Base-by-base conservation (phyloP, 2,797 vertebrate species). In the Apogon hyalosoma region DNA sequence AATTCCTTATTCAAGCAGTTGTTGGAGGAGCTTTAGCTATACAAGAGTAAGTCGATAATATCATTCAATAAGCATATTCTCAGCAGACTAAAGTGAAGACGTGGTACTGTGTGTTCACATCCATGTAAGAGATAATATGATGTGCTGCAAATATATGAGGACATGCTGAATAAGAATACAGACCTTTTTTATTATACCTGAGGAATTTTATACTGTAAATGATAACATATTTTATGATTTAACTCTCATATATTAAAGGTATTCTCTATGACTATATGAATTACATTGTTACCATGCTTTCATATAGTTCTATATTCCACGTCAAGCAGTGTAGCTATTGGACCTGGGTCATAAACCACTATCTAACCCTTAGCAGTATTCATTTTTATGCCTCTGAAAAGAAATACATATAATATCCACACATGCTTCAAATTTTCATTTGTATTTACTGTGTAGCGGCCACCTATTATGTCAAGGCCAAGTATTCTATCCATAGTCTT, bases 21-120 rank as follows among this genome's bases (percentile, higher is more conserved):
- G 53, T 68, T 55, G 61, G 50, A 33, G 40, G 33, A 72, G 63
- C 63, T 74, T 73, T 43, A 39, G 69, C 62, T 55, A 59, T 80
- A 52, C 52, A 39, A 43, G 50, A 21, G 52, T 64, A 73, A 80
- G 59, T 79, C 46, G 45, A 61, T 68, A 54, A 77, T 71, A 72
- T 77, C 59, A 57, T 81, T 77, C 63, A 84, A 69, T 71, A 83
- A 65, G 66, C 77, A 73, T 65, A 78, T 85, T 79, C 68, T 79
- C 43, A 67, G 41, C 68, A 64, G 60, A 59, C 3, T 33, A n/a
- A 58, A 60, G 53, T 61, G 51, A 55, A 36, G 13, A 42, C 42
- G 54, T 55, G 43, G 11, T n/a, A 15, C 36, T 53, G 48, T 36
- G 43, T 14, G 49, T 70, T 77, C 39, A 64, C 67, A 75, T 60